Evolutionary conservation across 2,113 vertebrate genomes (phyloP).

Genomic region (Anas platyrhynchos): DNA sequence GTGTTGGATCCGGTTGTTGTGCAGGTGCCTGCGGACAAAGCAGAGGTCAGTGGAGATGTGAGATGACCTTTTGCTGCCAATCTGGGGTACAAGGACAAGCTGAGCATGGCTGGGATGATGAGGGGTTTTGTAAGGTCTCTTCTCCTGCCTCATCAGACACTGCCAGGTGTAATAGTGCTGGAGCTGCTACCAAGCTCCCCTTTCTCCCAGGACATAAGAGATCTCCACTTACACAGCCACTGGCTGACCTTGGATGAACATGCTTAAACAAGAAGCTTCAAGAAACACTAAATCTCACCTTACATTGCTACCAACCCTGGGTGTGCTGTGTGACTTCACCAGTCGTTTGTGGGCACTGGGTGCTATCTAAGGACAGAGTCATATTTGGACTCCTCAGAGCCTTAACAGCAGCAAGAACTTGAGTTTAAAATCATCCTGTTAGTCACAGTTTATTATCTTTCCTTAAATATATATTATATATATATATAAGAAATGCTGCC

Average conservation of each 20-base stretch:
- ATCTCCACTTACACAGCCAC: not conserved
- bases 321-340: accelerated
- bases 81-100: not conserved
- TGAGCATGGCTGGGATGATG: not conserved
- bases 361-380: not conserved
- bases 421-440: not conserved
- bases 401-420: not conserved
- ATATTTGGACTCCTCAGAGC: not conserved
- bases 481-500: not conserved
- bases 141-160: not conserved
- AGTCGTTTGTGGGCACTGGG: not conserved
- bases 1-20: slow-evolving; percentile 92
- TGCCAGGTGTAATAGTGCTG: not conserved
- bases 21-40: slow-evolving; percentile 87
- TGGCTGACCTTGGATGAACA: not conserved
- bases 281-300: not conserved
- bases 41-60: not conserved
- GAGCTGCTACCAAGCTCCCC: not conserved
- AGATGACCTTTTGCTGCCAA: not conserved
- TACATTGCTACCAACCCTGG: not conserved
- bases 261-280: not conserved
- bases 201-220: not conserved
- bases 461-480: not conserved
- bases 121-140: accelerated
- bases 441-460: slow-evolving; percentile 18